Conservation (phyloP, 2,797 vertebrate species). For the Myiotriccus ornatus region DNA sequence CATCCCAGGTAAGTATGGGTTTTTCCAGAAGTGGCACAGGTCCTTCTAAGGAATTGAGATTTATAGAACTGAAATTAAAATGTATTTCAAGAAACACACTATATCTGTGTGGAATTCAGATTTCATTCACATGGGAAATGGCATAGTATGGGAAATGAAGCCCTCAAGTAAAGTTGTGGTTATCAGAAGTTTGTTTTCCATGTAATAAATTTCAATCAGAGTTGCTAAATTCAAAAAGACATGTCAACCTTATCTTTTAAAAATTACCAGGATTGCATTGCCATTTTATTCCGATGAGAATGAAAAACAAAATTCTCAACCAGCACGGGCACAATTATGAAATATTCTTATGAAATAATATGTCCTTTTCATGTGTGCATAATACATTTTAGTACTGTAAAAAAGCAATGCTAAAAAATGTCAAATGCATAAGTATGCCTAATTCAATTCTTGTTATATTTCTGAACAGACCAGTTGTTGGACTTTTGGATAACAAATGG, state of each 20-base stretch:
- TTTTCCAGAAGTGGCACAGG: background rate
- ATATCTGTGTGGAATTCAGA: background rate
- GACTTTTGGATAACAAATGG: background rate
- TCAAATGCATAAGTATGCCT: background rate
- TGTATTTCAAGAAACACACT: background rate
- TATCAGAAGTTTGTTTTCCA: conserved; percentile 53
- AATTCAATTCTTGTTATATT: background rate
- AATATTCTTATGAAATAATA: background rate
- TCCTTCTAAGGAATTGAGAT: background rate
- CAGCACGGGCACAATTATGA: background rate
- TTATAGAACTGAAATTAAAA: conserved; percentile 12
- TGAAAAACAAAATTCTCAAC: background rate
- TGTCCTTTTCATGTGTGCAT: background rate
- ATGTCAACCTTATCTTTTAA: conserved; percentile 48
- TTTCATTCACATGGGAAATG: conserved; percentile 60
- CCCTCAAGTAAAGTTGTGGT: conserved; percentile 22
- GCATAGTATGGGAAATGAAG: conserved; percentile 33
- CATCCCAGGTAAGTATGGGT: background rate
- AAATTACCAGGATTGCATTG: conserved; percentile 38
- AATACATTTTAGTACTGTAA: background rate
- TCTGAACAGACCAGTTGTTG: background rate
- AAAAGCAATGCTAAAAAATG: background rate
- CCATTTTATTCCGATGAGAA: conserved; percentile 19
- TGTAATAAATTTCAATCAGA: conserved; percentile 53
- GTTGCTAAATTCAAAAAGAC: conserved; percentile 27